phyloP scores from a whole-genome alignment of 1,140 invertebrate species.

The Drosophila bocki region DNA sequence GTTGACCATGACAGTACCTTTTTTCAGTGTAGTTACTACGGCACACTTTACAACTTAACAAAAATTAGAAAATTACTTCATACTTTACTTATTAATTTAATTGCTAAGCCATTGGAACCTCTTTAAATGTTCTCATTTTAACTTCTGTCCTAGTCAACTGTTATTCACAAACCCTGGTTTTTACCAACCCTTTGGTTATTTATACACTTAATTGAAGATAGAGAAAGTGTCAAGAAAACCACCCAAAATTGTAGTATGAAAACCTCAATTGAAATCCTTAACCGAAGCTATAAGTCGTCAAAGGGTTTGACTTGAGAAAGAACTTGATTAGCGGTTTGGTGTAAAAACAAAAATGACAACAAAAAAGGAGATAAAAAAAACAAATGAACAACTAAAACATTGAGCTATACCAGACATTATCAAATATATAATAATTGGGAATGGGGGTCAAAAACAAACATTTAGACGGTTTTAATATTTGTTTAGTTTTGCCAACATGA shows the following conservation, averaged over 20 bases:
- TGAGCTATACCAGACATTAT: slow-evolving; percentile 10
- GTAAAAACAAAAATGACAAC: not conserved
- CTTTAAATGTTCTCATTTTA: not conserved
- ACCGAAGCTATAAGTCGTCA: not conserved
- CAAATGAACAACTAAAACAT: slow-evolving; percentile 25
- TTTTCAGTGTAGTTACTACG: too few relatives aligned
- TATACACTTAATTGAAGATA: not conserved
- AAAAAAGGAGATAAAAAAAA: not conserved
- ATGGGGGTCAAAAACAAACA: slow-evolving; percentile 13
- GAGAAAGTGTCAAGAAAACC: not conserved
- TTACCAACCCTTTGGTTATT: not conserved
- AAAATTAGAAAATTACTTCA: too few relatives aligned
- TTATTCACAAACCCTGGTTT: not conserved
- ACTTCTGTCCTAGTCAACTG: not conserved
- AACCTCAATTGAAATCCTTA: not conserved
- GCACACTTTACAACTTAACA: too few relatives aligned
- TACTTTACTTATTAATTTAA: too few relatives aligned
- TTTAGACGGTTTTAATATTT: slow-evolving; percentile 13
- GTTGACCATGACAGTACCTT: too few relatives aligned
- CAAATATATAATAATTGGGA: slow-evolving; percentile 18
- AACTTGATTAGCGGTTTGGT: not conserved
- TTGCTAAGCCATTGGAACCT: too few relatives aligned
- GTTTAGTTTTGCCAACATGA: slow-evolving; percentile 36
- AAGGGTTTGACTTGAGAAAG: not conserved
- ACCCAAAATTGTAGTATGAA: not conserved